Conservation (phyloP, 2,888 invertebrate genomes). For the Hoplodrina blanda region DNA sequence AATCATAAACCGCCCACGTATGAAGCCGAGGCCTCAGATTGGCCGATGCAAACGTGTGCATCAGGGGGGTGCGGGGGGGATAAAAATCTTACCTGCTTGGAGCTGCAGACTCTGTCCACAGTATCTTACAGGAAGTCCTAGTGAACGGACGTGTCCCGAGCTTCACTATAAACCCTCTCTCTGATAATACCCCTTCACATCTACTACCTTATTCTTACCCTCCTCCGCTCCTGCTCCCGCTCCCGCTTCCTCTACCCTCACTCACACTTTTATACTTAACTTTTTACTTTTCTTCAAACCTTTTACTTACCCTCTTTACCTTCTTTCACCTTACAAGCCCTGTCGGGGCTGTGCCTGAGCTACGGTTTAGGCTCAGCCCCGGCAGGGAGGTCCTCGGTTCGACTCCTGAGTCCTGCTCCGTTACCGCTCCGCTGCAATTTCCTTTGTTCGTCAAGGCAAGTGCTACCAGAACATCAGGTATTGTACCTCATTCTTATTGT, state of each 20-base stretch:
- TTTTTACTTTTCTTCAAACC: background rate
- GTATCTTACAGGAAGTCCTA: slow-evolving; percentile 4
- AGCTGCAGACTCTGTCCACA: slow-evolving; percentile 8
- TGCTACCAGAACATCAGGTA: background rate
- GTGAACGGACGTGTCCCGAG: slow-evolving; percentile 13
- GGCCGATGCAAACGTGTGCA: slow-evolving; percentile 13
- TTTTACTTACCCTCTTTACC: background rate
- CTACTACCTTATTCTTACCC: background rate
- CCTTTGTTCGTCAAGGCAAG: slow-evolving; percentile 1
- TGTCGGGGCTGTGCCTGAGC: slow-evolving; percentile 11
- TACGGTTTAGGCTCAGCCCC: slow-evolving; percentile 3
- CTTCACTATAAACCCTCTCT: background rate
- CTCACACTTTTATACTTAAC: background rate
- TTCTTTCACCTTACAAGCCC: background rate
- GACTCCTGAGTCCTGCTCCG: background rate
- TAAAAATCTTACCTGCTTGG: background rate
- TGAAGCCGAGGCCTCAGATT: background rate
- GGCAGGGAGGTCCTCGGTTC: background rate
- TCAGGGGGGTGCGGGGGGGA: background rate
- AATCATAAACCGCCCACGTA: background rate
- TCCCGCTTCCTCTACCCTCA: background rate
- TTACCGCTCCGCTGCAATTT: background rate
- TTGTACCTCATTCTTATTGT: background rate
- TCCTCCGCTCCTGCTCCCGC: background rate
- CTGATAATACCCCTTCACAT: background rate